phyloP scores from a whole-genome alignment of 2,797 vertebrate genomes.

The Halcyon leucocephala region DNA sequence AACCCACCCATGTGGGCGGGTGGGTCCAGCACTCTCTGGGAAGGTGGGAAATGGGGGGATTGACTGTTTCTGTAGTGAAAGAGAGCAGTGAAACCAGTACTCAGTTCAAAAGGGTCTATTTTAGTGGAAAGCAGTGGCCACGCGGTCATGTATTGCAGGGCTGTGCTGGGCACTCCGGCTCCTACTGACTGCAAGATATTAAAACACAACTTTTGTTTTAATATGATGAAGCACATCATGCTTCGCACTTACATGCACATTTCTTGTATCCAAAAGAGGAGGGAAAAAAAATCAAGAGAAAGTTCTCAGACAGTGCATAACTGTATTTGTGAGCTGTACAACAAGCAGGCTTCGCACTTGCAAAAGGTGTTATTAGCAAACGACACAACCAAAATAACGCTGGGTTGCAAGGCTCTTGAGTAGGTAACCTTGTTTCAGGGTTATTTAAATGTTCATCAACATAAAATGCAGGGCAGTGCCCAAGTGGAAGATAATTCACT shows the following conservation, averaged over 20 bases:
- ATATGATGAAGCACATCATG: too few species aligned
- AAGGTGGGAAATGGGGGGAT: background rate
- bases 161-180: background rate
- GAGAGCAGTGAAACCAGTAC: background rate
- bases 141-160: background rate
- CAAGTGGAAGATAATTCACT: background rate
- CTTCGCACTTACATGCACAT: background rate
- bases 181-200: background rate
- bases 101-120: background rate
- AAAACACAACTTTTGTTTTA: background rate
- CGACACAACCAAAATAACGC: background rate
- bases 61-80: background rate
- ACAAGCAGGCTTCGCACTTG: background rate
- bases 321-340: background rate
- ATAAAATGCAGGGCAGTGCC: background rate
- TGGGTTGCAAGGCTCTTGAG: background rate
- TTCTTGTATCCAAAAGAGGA: background rate
- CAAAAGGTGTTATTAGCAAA: background rate
- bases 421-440: background rate
- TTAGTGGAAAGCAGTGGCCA: background rate
- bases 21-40: background rate
- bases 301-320: background rate
- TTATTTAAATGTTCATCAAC: background rate
- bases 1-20: background rate
- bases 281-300: background rate